Evolutionary conservation across 1,140 invertebrate species (phyloP).

Genomic region (Aphaenogaster ashmeadi): DNA sequence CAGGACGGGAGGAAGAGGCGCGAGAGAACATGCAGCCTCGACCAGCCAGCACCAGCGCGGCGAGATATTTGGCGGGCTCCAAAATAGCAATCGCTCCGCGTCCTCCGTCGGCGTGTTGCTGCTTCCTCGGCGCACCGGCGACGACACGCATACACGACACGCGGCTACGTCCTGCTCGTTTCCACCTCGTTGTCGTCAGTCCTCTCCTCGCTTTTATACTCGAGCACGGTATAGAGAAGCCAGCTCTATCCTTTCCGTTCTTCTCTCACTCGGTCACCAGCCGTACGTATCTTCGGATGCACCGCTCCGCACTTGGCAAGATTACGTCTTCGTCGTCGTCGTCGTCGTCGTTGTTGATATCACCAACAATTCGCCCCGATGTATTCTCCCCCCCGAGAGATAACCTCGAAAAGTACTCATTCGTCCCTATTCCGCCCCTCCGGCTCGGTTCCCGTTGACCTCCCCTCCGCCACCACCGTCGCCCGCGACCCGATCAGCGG

Average conservation of each 20-base stretch:
- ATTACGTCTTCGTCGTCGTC: slow-evolving; percentile 56
- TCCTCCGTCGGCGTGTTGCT: slow-evolving; percentile 60
- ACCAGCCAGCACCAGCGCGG: slow-evolving; percentile 36
- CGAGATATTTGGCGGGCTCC: slow-evolving; percentile 77
- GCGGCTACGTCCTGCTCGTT: slow-evolving; percentile 18
- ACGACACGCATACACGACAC: slow-evolving; percentile 20
- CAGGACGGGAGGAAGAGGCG: slow-evolving; percentile 58
- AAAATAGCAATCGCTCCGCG: slow-evolving; percentile 76
- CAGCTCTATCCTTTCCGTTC: slow-evolving; percentile 10
- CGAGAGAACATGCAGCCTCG: slow-evolving; percentile 58
- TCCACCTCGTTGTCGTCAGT: slow-evolving; percentile 19
- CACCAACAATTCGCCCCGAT: slow-evolving; percentile 35
- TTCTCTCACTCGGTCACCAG: slow-evolving; percentile 66
- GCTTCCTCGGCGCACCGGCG: slow-evolving; percentile 40
- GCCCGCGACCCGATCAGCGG: slow-evolving; percentile 29
- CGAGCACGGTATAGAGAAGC: not conserved
- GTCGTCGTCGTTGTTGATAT: slow-evolving; percentile 31
- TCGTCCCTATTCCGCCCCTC: slow-evolving; percentile 33
- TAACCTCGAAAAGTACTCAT: slow-evolving; percentile 60
- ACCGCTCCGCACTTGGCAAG: slow-evolving; percentile 52
- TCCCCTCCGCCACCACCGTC: slow-evolving; percentile 8
- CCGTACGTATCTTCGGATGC: slow-evolving; percentile 69
- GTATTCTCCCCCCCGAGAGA: slow-evolving; percentile 54
- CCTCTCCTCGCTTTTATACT: slow-evolving; percentile 27
- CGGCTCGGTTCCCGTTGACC: not conserved